Evolutionary conservation across 2,888 invertebrate species (phyloP).

Genomic region (Cylindroiulus punctatus): DNA sequence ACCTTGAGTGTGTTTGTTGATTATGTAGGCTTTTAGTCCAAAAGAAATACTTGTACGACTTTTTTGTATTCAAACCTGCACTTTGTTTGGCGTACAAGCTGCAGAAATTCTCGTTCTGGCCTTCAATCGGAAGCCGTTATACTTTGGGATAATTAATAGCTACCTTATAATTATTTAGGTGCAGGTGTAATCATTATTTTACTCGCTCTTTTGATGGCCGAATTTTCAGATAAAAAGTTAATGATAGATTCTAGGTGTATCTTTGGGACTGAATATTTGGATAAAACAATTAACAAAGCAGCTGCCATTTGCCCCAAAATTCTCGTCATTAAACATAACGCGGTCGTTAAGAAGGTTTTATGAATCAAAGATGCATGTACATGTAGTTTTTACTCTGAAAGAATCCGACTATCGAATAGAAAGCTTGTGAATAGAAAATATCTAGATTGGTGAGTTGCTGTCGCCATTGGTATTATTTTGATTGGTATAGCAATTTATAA

Average conservation of each 20-base stretch:
- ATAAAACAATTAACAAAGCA: slow-evolving; percentile 23
- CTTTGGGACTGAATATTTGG: background rate
- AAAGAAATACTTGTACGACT: background rate
- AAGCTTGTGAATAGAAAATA: too few species aligned
- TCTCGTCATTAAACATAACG: background rate
- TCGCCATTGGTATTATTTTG: too few species aligned
- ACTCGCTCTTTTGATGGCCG: background rate
- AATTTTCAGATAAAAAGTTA: background rate
- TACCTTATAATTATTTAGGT: slow-evolving; percentile 24
- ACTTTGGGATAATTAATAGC: slow-evolving; percentile 36
- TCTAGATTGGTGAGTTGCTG: too few species aligned
- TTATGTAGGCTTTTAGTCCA: background rate
- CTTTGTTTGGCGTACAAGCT: background rate
- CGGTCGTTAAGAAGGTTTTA: background rate
- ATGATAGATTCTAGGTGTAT: background rate
- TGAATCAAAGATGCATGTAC: too few species aligned
- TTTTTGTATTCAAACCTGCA: slow-evolving; percentile 17
- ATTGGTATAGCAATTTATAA: too few species aligned
- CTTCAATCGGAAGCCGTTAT: slow-evolving; percentile 34
- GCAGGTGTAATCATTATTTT: background rate
- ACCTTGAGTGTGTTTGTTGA: slow-evolving; percentile 40
- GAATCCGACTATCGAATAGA: too few species aligned
- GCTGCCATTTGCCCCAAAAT: background rate
- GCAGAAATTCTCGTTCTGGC: background rate
- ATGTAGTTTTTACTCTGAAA: too few species aligned